A percentile compares a stretch with the other conserved stretches of the same genome.
Conservation (phyloP, 2,888 invertebrate genomes). For the Hirtodrosophila trivittata region DNA sequence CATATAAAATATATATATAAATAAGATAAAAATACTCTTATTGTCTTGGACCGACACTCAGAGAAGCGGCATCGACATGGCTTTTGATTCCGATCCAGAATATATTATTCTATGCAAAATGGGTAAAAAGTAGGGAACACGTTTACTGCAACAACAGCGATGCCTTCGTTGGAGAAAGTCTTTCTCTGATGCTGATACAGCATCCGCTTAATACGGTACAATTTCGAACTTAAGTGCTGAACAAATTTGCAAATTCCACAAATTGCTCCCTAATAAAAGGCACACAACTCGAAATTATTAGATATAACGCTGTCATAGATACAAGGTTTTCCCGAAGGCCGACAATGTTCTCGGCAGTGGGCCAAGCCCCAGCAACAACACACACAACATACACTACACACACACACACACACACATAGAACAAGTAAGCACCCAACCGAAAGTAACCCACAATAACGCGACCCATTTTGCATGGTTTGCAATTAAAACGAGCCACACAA, state of each 20-base stretch:
- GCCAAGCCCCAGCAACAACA: constrained; percentile 19
- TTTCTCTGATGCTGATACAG: not conserved
- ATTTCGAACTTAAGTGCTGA: not conserved
- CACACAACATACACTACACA: not conserved
- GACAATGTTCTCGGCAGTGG: constrained; percentile 1
- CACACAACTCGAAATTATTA: constrained; percentile 34
- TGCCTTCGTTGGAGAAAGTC: too few relatives aligned
- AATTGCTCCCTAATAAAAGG: constrained; percentile 35
- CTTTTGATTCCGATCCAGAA: too few relatives aligned
- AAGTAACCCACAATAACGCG: constrained; percentile 32
- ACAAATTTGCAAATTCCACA: constrained; percentile 27
- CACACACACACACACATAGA: too few relatives aligned
- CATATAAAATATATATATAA: too few relatives aligned
- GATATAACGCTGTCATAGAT: constrained; percentile 26
- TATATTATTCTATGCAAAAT: too few relatives aligned
- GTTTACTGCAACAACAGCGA: too few relatives aligned
- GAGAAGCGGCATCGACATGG: too few relatives aligned
- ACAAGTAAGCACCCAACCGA: not conserved
- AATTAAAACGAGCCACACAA: constrained; percentile 65
- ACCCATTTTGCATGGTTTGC: constrained; percentile 40
- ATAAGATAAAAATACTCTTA: too few relatives aligned
- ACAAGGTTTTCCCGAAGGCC: constrained; percentile 18
- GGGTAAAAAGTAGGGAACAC: too few relatives aligned
- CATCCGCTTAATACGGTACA: not conserved
- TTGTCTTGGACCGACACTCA: too few relatives aligned